Conservation (phyloP, 2,797 vertebrate genomes). For the Premnoplex brunnescens region DNA sequence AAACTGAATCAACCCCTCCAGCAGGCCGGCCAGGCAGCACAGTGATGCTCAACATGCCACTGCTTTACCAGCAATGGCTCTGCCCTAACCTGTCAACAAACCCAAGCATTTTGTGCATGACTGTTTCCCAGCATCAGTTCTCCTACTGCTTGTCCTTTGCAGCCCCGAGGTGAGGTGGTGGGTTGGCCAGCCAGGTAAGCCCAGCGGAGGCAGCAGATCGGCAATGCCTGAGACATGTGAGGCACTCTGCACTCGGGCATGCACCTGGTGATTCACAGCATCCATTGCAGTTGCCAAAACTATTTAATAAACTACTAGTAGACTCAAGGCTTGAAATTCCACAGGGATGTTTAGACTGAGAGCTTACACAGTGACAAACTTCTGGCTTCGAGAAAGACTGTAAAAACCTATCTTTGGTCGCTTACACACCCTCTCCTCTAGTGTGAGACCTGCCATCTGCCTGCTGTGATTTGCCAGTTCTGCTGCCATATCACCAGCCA, state of each 20-base stretch:
- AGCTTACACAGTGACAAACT: slow-evolving; percentile 36
- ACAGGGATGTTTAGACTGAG: slow-evolving; percentile 34
- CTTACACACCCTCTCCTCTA: slow-evolving; percentile 24
- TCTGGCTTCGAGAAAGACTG: slow-evolving; percentile 32
- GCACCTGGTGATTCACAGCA: neutral
- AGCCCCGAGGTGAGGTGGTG: accelerated
- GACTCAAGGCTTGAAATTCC: neutral
- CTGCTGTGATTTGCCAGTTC: neutral
- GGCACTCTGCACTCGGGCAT: neutral
- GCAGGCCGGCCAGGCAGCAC: neutral
- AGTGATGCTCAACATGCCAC: too few relatives aligned
- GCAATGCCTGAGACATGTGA: neutral
- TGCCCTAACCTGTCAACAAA: neutral
- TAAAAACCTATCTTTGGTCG: slow-evolving; percentile 46
- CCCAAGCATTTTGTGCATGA: neutral
- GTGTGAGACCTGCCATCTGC: slow-evolving; percentile 58
- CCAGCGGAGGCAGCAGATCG: accelerated
- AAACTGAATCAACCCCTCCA: neutral
- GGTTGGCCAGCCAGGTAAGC: accelerated
- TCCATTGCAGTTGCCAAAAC: neutral
- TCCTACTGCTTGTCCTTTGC: neutral
- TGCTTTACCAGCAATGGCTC: accelerated
- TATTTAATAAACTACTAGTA: slow-evolving; percentile 32
- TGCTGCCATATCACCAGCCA: neutral
- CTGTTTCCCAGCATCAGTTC: neutral